Conservation (phyloP, 2,797 vertebrate genomes). For the Acrossocheilus fasciatus region DNA sequence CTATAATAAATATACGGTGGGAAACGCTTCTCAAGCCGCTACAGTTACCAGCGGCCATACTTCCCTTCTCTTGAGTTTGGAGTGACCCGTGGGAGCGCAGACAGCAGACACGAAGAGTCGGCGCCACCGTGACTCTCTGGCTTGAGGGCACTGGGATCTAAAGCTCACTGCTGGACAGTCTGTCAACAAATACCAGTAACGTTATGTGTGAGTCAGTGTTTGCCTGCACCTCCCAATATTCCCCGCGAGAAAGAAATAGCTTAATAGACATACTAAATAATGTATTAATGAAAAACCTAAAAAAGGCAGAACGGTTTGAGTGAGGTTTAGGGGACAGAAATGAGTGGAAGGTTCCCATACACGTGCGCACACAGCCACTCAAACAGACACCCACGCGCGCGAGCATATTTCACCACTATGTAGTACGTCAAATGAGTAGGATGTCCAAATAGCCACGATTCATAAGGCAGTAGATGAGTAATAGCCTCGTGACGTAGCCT, state of each 20-base stretch:
- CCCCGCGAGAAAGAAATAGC: not conserved
- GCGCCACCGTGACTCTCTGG: constrained; percentile 35
- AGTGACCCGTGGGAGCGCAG: constrained; percentile 31
- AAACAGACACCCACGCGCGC: not conserved
- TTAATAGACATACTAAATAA: not conserved
- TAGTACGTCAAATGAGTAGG: constrained; percentile 16
- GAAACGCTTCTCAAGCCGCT: constrained; percentile 14
- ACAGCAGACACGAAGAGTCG: constrained; percentile 25
- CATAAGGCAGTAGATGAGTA: not conserved
- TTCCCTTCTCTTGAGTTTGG: constrained; percentile 6
- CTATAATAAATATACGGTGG: constrained; percentile 20
- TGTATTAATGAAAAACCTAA: not conserved
- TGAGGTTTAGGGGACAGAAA: not conserved
- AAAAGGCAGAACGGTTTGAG: not conserved
- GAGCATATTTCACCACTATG: constrained; percentile 11
- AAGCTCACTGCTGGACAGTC: constrained; percentile 42
- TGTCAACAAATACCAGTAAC: not conserved
- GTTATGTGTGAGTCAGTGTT: not conserved
- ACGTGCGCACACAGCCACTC: not conserved
- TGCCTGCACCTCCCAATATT: not conserved
- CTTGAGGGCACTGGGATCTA: constrained; percentile 49
- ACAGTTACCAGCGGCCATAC: constrained; percentile 53
- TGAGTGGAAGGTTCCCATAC: not conserved
- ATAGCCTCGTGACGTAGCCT: not conserved
- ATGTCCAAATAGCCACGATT: not conserved